These are phyloP conservation scores for Habropoda laboriosa DNA, from an alignment of 1,140 invertebrate species.

Conservation along the genomic window DNA sequence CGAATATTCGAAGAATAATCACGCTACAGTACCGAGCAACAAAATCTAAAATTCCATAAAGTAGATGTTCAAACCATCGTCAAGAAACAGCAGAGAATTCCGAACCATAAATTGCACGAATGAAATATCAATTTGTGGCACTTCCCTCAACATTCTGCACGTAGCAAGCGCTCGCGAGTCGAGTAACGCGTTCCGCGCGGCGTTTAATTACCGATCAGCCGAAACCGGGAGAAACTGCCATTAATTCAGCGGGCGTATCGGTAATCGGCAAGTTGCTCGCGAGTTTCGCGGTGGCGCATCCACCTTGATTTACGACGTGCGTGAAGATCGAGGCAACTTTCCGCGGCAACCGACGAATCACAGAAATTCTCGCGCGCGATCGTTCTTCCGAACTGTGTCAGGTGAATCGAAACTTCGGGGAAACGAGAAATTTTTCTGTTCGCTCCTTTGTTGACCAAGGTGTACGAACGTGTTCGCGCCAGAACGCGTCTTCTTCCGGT, in stretches of 20 bases:
- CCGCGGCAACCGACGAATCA: slow-evolving; percentile 41
- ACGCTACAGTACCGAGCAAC: too few relatives aligned
- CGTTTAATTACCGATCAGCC: slow-evolving; percentile 19
- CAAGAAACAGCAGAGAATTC: too few relatives aligned
- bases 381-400: slow-evolving; percentile 64
- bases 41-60: too few relatives aligned
- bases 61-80: too few relatives aligned
- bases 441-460: background rate
- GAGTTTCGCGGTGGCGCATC: slow-evolving; percentile 1
- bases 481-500: slow-evolving; percentile 70
- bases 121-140: too few relatives aligned
- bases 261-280: slow-evolving; percentile 25
- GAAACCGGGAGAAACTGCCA: background rate
- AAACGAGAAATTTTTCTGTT: slow-evolving; percentile 71
- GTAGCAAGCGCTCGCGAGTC: background rate
- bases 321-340: slow-evolving; percentile 43
- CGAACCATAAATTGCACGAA: too few relatives aligned
- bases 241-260: slow-evolving; percentile 31
- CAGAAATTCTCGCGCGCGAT: slow-evolving; percentile 55
- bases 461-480: slow-evolving; percentile 57
- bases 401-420: slow-evolving; percentile 65
- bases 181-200: background rate
- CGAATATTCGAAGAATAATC: too few relatives aligned
- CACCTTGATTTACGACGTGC: slow-evolving; percentile 45
- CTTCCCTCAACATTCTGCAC: too few relatives aligned